Evolutionary conservation across 2,113 vertebrate species (phyloP).

Genomic region (Acanthochromis polyacanthus): DNA sequence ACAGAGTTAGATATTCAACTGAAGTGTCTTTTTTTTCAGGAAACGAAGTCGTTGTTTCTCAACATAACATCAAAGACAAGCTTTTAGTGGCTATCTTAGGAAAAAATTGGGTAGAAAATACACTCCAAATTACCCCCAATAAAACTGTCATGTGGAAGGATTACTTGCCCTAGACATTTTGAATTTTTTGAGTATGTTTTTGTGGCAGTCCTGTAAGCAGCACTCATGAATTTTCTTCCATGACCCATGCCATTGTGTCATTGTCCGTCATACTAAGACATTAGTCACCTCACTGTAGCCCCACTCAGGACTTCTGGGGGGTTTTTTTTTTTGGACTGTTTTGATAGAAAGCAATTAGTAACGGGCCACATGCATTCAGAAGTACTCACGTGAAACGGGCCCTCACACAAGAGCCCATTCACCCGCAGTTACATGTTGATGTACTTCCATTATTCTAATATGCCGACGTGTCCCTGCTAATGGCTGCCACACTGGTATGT

Average conservation of each 20-base stretch:
- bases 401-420: slow-evolving; percentile 40
- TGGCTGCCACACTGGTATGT: slow-evolving; percentile 22
- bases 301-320: slow-evolving; percentile 2
- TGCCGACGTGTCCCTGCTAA: slow-evolving; percentile 6
- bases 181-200: not conserved
- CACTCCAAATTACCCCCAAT: not conserved
- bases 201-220: not conserved
- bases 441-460: slow-evolving; percentile 34
- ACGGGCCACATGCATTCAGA: slow-evolving; percentile 44
- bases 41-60: not conserved
- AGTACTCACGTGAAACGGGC: slow-evolving; percentile 46
- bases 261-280: slow-evolving; percentile 34
- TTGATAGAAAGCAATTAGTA: slow-evolving; percentile 45
- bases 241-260: slow-evolving; percentile 13
- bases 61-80: not conserved
- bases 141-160: not conserved
- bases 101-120: not conserved
- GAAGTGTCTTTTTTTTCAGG: not conserved
- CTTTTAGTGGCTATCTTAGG: not conserved
- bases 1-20: not conserved
- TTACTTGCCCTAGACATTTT: not conserved
- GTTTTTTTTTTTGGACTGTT: slow-evolving; percentile 24
- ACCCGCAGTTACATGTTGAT: slow-evolving; percentile 5
- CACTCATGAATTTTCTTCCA: slow-evolving; percentile 10
- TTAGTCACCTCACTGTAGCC: slow-evolving; percentile 31